Percentiles rank a stretch among this genome's conserved stretches.
phyloP scores from a whole-genome alignment of 2,797 vertebrate genomes.

The Malurus splendens region DNA sequence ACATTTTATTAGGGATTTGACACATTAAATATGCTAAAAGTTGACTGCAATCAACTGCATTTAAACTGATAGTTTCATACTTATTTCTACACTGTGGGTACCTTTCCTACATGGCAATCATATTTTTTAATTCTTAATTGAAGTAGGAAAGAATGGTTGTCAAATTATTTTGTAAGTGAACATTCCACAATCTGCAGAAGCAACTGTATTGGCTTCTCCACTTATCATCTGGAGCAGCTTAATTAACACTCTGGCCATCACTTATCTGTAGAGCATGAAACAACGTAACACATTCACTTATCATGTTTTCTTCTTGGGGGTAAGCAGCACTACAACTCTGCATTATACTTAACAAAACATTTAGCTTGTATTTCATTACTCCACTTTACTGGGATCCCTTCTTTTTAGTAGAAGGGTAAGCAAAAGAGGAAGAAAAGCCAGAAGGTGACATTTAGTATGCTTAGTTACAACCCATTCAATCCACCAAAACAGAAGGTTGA shows the following conservation, averaged over 20 bases:
- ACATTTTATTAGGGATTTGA: not conserved
- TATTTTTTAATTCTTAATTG: not conserved
- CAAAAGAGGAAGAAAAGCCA: not conserved
- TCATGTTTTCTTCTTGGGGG: not conserved
- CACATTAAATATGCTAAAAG: not conserved
- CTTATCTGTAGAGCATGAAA: not conserved
- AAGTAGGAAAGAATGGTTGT: not conserved
- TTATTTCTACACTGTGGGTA: not conserved
- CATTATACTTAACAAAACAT: not conserved
- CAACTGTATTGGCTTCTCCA: not conserved
- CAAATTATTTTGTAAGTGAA: not conserved
- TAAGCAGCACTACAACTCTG: not conserved
- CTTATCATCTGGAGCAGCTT: not conserved
- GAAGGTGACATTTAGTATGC: not conserved
- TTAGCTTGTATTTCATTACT: not conserved
- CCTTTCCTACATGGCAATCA: not conserved
- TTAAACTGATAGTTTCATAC: not conserved
- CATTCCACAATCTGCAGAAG: not conserved
- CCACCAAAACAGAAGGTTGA: not conserved
- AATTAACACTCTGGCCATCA: not conserved
- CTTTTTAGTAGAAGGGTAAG: not conserved
- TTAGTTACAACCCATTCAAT: not conserved
- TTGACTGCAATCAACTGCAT: not conserved
- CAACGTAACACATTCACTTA: not conserved
- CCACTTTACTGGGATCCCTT: not conserved